phyloP scores from a whole-genome alignment of 2,888 invertebrate species.

The Pemphredon lugubris region DNA sequence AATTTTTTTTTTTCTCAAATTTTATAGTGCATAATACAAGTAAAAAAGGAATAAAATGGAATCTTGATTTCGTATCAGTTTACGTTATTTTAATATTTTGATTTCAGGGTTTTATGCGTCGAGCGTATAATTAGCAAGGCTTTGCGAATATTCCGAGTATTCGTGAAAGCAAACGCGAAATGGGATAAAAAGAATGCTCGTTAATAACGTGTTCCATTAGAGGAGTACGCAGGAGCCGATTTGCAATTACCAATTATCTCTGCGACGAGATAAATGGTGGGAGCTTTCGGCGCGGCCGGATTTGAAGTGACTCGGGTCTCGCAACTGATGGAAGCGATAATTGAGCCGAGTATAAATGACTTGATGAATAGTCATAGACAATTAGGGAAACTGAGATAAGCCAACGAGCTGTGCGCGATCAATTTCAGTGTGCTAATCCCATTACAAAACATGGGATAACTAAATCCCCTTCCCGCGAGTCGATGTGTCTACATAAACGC shows the following conservation, averaged over 20 bases:
- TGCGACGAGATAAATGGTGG: slow-evolving; percentile 56
- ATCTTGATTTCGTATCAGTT: no score
- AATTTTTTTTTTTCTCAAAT: slow-evolving; percentile 65
- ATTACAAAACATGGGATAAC: slow-evolving; percentile 14
- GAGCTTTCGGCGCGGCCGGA: slow-evolving; percentile 52
- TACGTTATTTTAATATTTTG: no score
- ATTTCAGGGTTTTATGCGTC: no score
- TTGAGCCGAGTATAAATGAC: slow-evolving; percentile 72
- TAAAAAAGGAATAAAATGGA: no score
- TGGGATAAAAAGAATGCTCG: no score
- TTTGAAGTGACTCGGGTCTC: slow-evolving; percentile 55
- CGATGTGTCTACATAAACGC: slow-evolving; percentile 29
- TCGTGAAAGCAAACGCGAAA: no score
- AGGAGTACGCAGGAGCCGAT: slow-evolving; percentile 9
- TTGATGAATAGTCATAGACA: slow-evolving; percentile 74
- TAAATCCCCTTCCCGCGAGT: slow-evolving; percentile 1
- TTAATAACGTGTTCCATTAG: slow-evolving; percentile 34
- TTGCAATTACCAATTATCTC: slow-evolving; percentile 45
- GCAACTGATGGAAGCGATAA: slow-evolving; percentile 69
- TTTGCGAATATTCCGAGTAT: no score
- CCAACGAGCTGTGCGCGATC: slow-evolving; percentile 31
- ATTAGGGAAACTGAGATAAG: slow-evolving; percentile 67
- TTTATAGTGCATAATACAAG: no score
- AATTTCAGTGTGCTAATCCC: slow-evolving; percentile 48
- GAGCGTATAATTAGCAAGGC: no score